Base-by-base conservation (phyloP, 1,140 invertebrate species). In the Diorhabda sublineata region DNA sequence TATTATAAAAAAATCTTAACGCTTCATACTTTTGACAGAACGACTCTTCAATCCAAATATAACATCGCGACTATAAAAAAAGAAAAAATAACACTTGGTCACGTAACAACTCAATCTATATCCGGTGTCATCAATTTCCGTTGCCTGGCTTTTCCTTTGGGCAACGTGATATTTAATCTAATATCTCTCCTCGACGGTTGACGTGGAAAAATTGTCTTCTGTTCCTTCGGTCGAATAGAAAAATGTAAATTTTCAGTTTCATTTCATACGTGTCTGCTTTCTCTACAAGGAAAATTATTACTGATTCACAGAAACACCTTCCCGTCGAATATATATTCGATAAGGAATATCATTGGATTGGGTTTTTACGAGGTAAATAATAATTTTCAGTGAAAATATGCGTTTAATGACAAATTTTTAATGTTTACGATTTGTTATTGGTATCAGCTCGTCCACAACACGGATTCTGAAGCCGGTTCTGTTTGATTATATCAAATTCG, bases 241-340 rank as follows among this genome's bases (percentile, higher is more conserved):
- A 52, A 52, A 52, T 52, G 47, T 52, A 52, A 52, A 52, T 52
- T 52, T 52, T 52, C n/a, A 52, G 47, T 52, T 52, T n/a, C 47
- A 52, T 52, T 52, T 52, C 47, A 52, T 52, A 52, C 47, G n/a
- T 52, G 47, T 52, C 47, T 52, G 47, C 47, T 26, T 26, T 26
- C 26, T n/a, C 47, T n/a, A 52, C 47, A n/a, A 26, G 26, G 6
- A 52, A 52, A 52, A n/a, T 52, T 52, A 52, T 52, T 52, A 52
- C 6, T 6, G n/a, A 52, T 8, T 52, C 47, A 52, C n/a, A 52
- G 47, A 52, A 52, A 52, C 6, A 52, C 47, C 6, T 6, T n/a
- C n/a, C 47, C n/a, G n/a, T 52, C 47, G 47, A 52, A 52, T 9
- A n/a, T 8, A 52, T 52, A 52, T 26, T 26, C 26, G 26, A 26